Evolutionary conservation across 2,888 invertebrate species (phyloP), one percentile per base, ranked within the genome.

Genomic region (Scrobipalpa atriplicella): DNA sequence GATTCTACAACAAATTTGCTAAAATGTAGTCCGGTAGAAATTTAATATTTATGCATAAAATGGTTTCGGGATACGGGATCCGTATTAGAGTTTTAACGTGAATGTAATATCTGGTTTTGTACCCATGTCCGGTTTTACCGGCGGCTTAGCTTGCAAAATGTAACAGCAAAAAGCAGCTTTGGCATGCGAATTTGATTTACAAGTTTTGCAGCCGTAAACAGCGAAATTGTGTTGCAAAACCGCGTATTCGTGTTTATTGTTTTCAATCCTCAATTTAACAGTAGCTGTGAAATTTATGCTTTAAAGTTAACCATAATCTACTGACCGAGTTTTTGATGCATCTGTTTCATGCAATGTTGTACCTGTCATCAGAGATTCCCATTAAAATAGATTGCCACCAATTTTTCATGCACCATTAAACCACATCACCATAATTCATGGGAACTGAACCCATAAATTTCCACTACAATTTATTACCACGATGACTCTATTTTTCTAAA

Each of bases 401-500:
- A 58, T 58, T 58, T 58, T 29, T 29, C 58, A 58, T 38, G 16
- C 58, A 58, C 58, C 38, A 58, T 58, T 61, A 47, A 62, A 51
- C 62, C 65, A 56, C 21, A 56, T 21, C 54, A 21, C 21, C 54
- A 71, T 74, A 70, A 72, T 77, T 76, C 78, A 80, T 83, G 86
- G 81, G 86, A 87, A 86, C 73, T 64, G 66, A 75, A 73, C 71
- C 68, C 69, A 67, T 72, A 71, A 74, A 76, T 76, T 75, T 76
- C 68, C 67, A 70, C 56, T 70, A 69, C 75, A 75, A 79, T 74
- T 73, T 68, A 71, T 58, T 58, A 58, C 36, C 76, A 78, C 73
- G 78, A 83, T 78, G 74, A 76, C 78, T 83, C 75, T 75, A 82
- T 86, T 80, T 74, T 80, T 77, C 72, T 69, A 83, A 85, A 87